These are phyloP conservation scores for Acomys russatus DNA, from an alignment of 2,797 vertebrate genomes.

Conservation along the genomic window DNA sequence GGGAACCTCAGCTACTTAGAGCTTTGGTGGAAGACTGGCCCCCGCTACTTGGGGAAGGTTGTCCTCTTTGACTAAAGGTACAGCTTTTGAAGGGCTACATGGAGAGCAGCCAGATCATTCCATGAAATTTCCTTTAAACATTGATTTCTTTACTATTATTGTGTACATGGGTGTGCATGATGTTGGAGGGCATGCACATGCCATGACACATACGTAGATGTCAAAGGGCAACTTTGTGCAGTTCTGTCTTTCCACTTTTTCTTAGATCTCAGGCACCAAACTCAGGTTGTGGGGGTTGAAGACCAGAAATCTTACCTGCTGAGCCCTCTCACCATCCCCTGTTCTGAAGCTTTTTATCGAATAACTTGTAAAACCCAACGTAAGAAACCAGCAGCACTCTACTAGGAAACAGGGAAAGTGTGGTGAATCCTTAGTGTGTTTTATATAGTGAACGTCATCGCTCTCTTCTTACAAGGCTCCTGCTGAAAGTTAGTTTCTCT, in stretches of 20 bases:
- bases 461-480: not conserved
- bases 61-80: not conserved
- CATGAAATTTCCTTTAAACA: not conserved
- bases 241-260: not conserved
- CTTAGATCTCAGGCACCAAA: not conserved
- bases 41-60: not conserved
- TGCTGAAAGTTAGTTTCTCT: not conserved
- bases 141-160: not conserved
- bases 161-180: not conserved
- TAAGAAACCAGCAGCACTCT: conserved; percentile 28
- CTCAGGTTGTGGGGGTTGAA: not conserved
- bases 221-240: not conserved
- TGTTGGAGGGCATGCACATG: not conserved
- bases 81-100: not conserved
- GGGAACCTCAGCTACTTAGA: not conserved
- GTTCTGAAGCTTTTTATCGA: conserved; percentile 26
- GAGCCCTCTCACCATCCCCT: not conserved
- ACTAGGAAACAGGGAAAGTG: conserved; percentile 40
- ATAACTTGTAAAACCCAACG: not conserved
- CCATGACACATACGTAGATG: no score
- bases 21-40: not conserved
- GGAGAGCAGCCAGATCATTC: not conserved
- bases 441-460: not conserved
- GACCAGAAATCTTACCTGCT: not conserved
- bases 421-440: not conserved